These are phyloP conservation scores for Drosophila parabipectinata DNA, from an alignment of 1,140 invertebrate genomes.

Conservation along the genomic window DNA sequence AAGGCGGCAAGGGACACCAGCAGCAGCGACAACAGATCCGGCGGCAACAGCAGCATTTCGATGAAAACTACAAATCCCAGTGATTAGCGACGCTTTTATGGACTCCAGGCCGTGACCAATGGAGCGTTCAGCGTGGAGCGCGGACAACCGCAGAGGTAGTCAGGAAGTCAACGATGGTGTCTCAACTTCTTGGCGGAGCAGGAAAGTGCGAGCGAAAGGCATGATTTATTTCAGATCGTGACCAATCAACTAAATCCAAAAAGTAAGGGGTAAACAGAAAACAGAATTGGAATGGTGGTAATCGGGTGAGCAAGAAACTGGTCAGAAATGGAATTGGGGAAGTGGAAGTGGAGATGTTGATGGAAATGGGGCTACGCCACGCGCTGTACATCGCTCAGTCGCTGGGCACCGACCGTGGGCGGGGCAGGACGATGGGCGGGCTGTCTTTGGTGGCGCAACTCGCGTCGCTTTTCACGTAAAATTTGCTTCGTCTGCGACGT, in stretches of 20 bases:
- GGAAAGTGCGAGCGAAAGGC: slow-evolving; percentile 61
- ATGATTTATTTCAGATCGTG: slow-evolving; percentile 44
- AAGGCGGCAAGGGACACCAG: slow-evolving; percentile 34
- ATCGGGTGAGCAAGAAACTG: neutral
- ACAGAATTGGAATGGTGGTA: neutral
- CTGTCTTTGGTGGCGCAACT: slow-evolving; percentile 76
- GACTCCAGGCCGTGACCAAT: slow-evolving; percentile 32
- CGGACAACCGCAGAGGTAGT: slow-evolving; percentile 52
- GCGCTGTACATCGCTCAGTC: slow-evolving; percentile 59
- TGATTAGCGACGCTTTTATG: slow-evolving; percentile 33
- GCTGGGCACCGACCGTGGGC: slow-evolving; percentile 65
- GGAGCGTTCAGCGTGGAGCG: slow-evolving; percentile 23
- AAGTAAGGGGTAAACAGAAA: slow-evolving; percentile 16
- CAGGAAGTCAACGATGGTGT: slow-evolving; percentile 43
- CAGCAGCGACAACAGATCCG: slow-evolving; percentile 39
- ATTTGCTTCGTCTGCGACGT: slow-evolving; percentile 81
- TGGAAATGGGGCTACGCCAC: slow-evolving; percentile 43
- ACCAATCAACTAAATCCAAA: slow-evolving; percentile 53
- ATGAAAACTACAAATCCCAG: slow-evolving; percentile 7
- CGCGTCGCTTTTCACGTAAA: slow-evolving; percentile 79
- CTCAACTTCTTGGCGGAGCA: slow-evolving; percentile 14
- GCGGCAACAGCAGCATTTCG: slow-evolving; percentile 1
- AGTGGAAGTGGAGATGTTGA: slow-evolving; percentile 8
- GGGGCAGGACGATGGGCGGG: slow-evolving; percentile 22
- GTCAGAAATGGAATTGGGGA: slow-evolving; percentile 12